Base-by-base conservation (phyloP, 2,113 vertebrate species). In the Propithecus coquereli region DNA sequence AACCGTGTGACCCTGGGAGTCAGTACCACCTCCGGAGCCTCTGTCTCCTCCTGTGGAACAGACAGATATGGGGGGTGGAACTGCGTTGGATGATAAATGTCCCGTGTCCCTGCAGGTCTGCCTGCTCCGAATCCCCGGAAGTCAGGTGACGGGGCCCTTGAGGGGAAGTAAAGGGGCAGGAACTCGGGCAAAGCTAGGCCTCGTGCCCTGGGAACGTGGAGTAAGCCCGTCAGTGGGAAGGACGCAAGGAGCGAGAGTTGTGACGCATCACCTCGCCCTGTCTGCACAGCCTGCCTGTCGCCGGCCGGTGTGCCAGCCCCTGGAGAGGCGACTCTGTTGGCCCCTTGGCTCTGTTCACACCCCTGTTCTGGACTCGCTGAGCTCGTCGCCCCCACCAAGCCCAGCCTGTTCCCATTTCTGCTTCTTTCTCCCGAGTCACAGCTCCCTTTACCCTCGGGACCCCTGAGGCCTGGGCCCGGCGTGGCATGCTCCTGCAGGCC, bases 81-180 rank as follows among this genome's bases (percentile, higher is more conserved):
- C 50, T 25, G 45, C 18, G 4, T n/a, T 20, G 20, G 34, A 25
- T 37, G 52, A 13, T 3, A 47, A 54, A 7, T 8, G 43, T 73
- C 52, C 50, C 6, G 0, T 4, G 3, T 0, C 7, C 37, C 59
- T 54, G 43, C 18, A 1, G 4, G 32, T 20, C 79, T 14, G 40
- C 25, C 27, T 6, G 50, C 40, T 93, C 23, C 2, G 63, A 79
- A 47, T 30, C 61, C 82, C 74, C 18, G 0, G 92, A 25, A 2
- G 30, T 43, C n/a, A 54, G n/a, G n/a, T 30, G 20, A 27, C 40
- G 22, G 59, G 59, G 7, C 45, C 45, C 30, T 16, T 27, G 0
- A 66, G 50, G 71, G 45, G 85, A 73, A 82, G 27, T 30, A 61
- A 6, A 0, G 6, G 17, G 27, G 34, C 34, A 22, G 3, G 63